Conservation (phyloP, 1,140 invertebrate species). For the Melitaea cinxia region DNA sequence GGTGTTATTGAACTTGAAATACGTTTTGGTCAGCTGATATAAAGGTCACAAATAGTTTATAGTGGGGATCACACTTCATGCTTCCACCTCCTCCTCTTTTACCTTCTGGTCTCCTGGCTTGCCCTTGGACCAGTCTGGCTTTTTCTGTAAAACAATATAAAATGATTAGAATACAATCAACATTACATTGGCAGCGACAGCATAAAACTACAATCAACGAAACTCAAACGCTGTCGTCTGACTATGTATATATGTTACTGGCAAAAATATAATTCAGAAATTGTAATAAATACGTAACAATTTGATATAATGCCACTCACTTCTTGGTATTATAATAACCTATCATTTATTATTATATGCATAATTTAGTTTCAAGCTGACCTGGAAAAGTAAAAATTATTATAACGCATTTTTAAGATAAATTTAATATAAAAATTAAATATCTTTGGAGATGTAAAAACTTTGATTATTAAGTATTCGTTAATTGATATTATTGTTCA, state of each 20-base stretch:
- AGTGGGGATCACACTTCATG: slow-evolving; percentile 83
- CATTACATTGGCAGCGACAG: slow-evolving; percentile 4
- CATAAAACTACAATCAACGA: slow-evolving; percentile 27
- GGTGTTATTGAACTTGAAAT: slow-evolving; percentile 44
- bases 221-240: slow-evolving; percentile 23
- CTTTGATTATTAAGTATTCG: too few species aligned
- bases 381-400: too few species aligned
- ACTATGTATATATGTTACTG: background rate
- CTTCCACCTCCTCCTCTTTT: slow-evolving; percentile 92
- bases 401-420: too few species aligned
- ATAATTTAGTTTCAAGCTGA: too few species aligned
- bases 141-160: slow-evolving; percentile 86
- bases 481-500: too few species aligned
- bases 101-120: slow-evolving; percentile 92
- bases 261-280: too few species aligned
- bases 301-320: too few species aligned
- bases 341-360: too few species aligned
- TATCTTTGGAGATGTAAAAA: too few species aligned
- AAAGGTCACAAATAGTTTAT: slow-evolving; percentile 64
- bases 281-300: too few species aligned
- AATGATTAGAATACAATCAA: slow-evolving; percentile 22
- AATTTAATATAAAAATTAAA: too few species aligned
- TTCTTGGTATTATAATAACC: too few species aligned
- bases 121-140: slow-evolving; percentile 95
- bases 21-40: slow-evolving; percentile 38